phyloP scores from a whole-genome alignment of 2,888 invertebrate species.

The Ormyrus thymus region DNA sequence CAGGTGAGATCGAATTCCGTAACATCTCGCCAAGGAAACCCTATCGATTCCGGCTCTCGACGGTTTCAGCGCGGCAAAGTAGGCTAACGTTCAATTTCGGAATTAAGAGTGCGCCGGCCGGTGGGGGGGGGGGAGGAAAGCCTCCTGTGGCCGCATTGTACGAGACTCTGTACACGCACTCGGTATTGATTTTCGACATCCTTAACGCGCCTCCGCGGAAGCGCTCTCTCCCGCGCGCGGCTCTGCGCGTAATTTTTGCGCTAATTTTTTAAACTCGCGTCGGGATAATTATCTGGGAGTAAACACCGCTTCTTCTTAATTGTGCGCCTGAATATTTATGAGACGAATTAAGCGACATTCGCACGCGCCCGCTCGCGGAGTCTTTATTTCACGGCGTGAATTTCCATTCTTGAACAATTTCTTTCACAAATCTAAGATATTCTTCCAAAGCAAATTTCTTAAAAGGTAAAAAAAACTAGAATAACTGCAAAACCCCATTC shows the following conservation, averaged over 20 bases:
- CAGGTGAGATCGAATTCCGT: conserved; percentile 28
- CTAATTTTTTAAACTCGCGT: conserved; percentile 12
- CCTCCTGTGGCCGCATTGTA: conserved; percentile 4
- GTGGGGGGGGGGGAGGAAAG: neutral
- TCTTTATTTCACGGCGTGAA: too few relatives aligned
- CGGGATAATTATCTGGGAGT: neutral
- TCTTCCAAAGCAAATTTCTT: neutral
- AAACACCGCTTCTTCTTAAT: neutral
- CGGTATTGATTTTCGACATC: conserved; percentile 54
- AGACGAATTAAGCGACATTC: neutral
- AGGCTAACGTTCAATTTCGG: too few relatives aligned
- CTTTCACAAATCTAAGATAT: neutral
- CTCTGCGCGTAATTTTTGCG: conserved; percentile 15
- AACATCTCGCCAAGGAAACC: neutral
- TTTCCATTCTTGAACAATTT: too few relatives aligned
- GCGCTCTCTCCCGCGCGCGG: neutral
- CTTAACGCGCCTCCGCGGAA: conserved; percentile 39
- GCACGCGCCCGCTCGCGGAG: too few relatives aligned
- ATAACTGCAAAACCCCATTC: too few relatives aligned
- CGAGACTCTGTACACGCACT: conserved; percentile 8
- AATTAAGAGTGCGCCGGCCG: neutral
- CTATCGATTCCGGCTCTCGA: neutral
- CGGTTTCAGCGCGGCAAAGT: neutral
- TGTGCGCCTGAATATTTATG: neutral
- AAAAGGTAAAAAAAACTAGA: neutral